Evolutionary conservation across 2,113 vertebrate species (phyloP).

Genomic region (Terrapene triunguis): DNA sequence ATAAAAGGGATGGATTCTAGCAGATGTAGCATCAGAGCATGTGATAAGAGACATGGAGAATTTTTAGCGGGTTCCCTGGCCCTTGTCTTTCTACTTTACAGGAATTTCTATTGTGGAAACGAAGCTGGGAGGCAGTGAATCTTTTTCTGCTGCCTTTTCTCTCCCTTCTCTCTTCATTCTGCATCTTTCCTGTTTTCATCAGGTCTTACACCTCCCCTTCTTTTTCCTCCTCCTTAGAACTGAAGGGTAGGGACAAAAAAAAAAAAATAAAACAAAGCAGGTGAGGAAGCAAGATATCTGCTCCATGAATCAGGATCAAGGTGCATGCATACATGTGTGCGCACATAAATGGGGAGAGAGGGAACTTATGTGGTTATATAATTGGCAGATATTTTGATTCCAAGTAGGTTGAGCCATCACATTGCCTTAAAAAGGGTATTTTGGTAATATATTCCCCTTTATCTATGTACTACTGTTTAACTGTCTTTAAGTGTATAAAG

Average conservation of each 20-base stretch:
- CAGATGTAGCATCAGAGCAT: background rate
- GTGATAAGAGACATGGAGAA: background rate
- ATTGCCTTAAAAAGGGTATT: background rate
- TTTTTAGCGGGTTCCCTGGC: background rate
- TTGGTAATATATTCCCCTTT: background rate
- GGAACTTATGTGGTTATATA: background rate
- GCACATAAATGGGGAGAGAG: background rate
- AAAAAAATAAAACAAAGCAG: background rate
- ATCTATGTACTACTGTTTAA: background rate
- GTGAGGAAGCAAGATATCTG: background rate
- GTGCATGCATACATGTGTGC: background rate
- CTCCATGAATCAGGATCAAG: background rate
- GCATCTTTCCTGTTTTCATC: background rate
- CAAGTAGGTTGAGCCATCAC: background rate
- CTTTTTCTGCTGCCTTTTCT: background rate
- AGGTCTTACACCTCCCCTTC: background rate
- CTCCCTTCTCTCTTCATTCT: background rate
- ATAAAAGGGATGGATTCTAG: rapidly evolving
- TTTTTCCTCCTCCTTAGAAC: background rate
- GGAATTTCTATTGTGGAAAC: background rate
- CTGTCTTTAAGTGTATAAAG: background rate
- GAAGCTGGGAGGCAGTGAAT: background rate
- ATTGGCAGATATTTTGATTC: background rate
- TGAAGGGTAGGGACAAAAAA: background rate
- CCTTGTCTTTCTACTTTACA: background rate